These are phyloP conservation scores for Pachyramphus minor DNA, from an alignment of 2,113 vertebrate species.

Conservation along the genomic window DNA sequence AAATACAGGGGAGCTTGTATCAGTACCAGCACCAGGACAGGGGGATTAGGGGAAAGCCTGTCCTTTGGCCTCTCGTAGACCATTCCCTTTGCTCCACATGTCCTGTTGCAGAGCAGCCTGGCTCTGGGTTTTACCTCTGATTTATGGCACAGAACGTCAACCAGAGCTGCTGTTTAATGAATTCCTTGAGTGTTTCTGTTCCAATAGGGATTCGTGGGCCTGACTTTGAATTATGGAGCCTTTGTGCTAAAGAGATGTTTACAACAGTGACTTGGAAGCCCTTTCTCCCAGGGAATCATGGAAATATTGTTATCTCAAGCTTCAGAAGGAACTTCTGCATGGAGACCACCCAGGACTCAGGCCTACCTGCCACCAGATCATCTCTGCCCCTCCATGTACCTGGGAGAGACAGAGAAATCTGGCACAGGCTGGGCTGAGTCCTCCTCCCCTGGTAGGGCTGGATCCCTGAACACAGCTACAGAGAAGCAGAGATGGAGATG, in stretches of 20 bases:
- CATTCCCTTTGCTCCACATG: background rate
- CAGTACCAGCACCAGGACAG: rapidly evolving
- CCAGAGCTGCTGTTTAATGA: background rate
- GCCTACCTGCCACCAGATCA: background rate
- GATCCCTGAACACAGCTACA: background rate
- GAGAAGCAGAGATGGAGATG: background rate
- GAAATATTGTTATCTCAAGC: background rate
- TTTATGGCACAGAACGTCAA: background rate
- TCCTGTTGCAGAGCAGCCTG: background rate
- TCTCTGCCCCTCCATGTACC: background rate
- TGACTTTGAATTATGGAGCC: background rate
- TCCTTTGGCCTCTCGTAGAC: background rate
- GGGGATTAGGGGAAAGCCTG: background rate
- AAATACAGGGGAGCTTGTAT: background rate
- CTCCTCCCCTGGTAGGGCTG: background rate
- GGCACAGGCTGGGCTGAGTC: background rate
- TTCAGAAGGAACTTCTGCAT: background rate
- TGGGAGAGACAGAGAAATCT: background rate
- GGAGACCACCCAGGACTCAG: background rate
- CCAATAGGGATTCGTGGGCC: background rate
- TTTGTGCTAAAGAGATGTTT: background rate
- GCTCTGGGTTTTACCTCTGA: background rate
- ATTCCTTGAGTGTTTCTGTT: background rate
- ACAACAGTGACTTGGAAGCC: background rate
- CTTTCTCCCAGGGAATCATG: background rate